Evolutionary conservation across 1,140 invertebrate genomes (phyloP).

Genomic region (Caenorhabditis elegans): DNA sequence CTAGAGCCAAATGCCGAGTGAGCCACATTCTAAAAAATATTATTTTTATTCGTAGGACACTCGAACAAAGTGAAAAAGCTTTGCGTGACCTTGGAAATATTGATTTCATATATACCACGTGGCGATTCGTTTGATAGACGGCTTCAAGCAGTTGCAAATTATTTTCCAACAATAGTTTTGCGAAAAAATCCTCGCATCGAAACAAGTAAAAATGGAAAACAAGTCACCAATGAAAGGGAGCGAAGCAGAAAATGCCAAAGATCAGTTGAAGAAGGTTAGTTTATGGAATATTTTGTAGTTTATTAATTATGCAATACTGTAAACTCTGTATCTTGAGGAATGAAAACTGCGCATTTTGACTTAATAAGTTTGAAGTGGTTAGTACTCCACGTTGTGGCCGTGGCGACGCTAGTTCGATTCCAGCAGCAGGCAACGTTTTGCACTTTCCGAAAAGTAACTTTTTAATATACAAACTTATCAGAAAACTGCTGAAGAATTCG

Average conservation of each 20-base stretch:
- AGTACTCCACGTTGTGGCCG: constrained; percentile 60
- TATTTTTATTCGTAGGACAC: too few relatives aligned
- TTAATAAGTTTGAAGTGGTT: too few relatives aligned
- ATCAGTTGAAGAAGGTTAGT: background rate
- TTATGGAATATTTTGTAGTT: background rate
- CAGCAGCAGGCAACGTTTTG: background rate
- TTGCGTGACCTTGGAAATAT: too few relatives aligned
- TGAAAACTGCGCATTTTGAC: too few relatives aligned
- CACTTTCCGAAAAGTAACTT: too few relatives aligned
- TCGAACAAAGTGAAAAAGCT: too few relatives aligned
- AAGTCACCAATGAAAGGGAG: constrained; percentile 4
- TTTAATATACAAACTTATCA: background rate
- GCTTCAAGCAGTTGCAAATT: too few relatives aligned
- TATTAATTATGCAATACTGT: background rate
- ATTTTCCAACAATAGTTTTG: too few relatives aligned
- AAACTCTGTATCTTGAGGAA: background rate
- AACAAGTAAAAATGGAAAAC: background rate
- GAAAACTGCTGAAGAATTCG: constrained; percentile 6
- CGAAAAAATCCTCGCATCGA: constrained; percentile 17
- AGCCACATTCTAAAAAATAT: too few relatives aligned
- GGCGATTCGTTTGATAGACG: too few relatives aligned
- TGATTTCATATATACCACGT: too few relatives aligned
- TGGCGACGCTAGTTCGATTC: constrained; percentile 58
- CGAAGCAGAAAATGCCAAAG: background rate
- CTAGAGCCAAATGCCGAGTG: too few relatives aligned